Evolutionary conservation across 1,140 invertebrate genomes (phyloP).

Genomic region (Hycleus phaleratus): DNA sequence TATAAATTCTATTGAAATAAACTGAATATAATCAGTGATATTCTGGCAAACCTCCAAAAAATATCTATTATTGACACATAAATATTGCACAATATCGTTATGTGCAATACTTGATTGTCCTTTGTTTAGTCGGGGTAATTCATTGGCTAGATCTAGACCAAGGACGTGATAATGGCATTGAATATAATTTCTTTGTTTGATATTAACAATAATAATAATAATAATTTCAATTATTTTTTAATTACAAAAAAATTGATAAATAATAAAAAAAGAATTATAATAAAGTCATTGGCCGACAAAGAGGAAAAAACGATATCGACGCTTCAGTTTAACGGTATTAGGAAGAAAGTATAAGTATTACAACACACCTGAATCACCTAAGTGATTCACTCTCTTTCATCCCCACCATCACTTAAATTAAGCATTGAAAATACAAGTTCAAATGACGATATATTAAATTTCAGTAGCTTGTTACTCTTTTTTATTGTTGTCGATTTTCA

Average conservation of each 20-base stretch:
- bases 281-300: slow-evolving; percentile 6
- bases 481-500: no score
- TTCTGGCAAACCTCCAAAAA: no score
- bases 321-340: slow-evolving; percentile 5
- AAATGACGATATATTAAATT: no score
- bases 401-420: background rate
- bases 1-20: no score
- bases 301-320: slow-evolving; percentile 4
- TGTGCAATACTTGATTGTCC: background rate
- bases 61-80: no score
- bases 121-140: slow-evolving; percentile 11
- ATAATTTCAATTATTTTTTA: background rate
- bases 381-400: slow-evolving; percentile 16
- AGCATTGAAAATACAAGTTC: no score
- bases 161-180: slow-evolving; percentile 16
- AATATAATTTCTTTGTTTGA: slow-evolving; percentile 9
- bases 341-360: slow-evolving; percentile 15
- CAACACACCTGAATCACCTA: slow-evolving; percentile 12
- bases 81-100: background rate
- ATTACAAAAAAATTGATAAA: background rate
- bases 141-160: slow-evolving; percentile 13
- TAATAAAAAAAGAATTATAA: background rate
- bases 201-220: no score
- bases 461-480: no score
- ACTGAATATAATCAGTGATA: no score